These are phyloP conservation scores for Drosophila nigritarsus DNA, from an alignment of 2,888 invertebrate species.

Conservation along the genomic window DNA sequence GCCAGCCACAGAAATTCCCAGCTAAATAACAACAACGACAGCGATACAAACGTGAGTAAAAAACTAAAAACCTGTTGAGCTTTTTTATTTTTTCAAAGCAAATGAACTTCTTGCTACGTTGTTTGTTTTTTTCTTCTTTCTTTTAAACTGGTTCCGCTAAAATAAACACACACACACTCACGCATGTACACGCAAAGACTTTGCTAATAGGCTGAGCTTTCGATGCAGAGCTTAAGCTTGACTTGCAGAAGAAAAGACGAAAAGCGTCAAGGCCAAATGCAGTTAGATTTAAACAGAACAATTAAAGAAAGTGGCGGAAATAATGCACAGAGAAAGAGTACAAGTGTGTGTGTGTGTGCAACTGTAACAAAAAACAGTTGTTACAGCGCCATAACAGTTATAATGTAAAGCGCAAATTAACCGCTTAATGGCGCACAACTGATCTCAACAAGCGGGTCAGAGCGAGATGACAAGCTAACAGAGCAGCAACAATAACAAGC, in stretches of 20 bases:
- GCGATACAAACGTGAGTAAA: constrained; percentile 21
- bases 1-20: constrained; percentile 53
- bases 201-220: constrained; percentile 60
- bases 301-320: constrained; percentile 58
- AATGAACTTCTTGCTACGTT: constrained; percentile 39
- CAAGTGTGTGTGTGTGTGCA: constrained; percentile 39
- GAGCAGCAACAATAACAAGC: constrained; percentile 17
- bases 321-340: constrained; percentile 13
- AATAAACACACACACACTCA: constrained; percentile 34
- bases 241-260: constrained; percentile 17
- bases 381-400: constrained; percentile 55
- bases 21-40: constrained; percentile 19
- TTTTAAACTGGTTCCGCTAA: constrained; percentile 65
- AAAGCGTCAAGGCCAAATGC: constrained; percentile 62
- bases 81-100: constrained; percentile 46
- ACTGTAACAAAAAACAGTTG: constrained; percentile 48
- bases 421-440: constrained; percentile 47
- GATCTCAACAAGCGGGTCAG: constrained; percentile 35
- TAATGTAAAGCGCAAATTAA: constrained; percentile 54
- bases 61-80: constrained; percentile 67
- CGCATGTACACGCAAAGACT: constrained; percentile 3
- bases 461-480: constrained; percentile 33
- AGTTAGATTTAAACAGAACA: constrained; percentile 29
- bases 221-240: constrained; percentile 30
- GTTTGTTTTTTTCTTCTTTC: constrained; percentile 28